These are phyloP conservation scores for Aradus depressus DNA, from an alignment of 2,888 invertebrate genomes.

Conservation along the genomic window DNA sequence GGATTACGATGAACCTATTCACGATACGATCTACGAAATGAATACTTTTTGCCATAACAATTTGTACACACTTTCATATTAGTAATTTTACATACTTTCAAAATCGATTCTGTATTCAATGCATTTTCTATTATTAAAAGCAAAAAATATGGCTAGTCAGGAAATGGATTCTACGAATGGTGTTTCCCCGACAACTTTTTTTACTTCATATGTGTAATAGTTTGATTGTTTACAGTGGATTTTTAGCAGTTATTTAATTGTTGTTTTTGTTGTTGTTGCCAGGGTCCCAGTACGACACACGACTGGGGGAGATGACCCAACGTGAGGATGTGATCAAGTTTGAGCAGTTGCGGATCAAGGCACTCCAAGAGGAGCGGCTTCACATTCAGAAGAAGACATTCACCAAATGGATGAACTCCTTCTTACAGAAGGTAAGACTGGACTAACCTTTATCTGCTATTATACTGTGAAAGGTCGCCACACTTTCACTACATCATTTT, in stretches of 20 bases:
- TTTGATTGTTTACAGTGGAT: background rate
- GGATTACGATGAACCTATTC: no score
- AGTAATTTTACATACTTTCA: no score
- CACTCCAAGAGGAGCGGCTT: constrained; percentile 91
- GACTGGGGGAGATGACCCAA: constrained; percentile 64
- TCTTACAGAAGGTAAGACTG: constrained; percentile 74
- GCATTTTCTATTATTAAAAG: no score
- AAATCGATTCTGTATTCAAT: no score
- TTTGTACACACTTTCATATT: no score
- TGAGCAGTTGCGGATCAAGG: constrained; percentile 91
- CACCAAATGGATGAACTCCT: constrained; percentile 99
- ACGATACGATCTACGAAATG: no score
- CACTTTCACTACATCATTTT: no score
- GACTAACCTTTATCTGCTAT: background rate
- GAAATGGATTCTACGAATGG: no score
- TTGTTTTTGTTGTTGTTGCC: constrained; percentile 2
- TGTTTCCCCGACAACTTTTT: no score
- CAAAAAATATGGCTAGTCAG: no score
- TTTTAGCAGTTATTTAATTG: background rate
- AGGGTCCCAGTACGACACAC: constrained; percentile 32
- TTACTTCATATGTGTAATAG: background rate
- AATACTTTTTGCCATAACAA: no score
- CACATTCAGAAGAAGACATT: constrained; percentile 99
- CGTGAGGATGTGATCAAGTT: constrained; percentile 85
- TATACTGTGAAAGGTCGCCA: no score